Percentiles rank a stretch among this genome's conserved stretches.
phyloP scores from a whole-genome alignment of 2,888 invertebrate genomes.

The Periphyllus acericola region DNA sequence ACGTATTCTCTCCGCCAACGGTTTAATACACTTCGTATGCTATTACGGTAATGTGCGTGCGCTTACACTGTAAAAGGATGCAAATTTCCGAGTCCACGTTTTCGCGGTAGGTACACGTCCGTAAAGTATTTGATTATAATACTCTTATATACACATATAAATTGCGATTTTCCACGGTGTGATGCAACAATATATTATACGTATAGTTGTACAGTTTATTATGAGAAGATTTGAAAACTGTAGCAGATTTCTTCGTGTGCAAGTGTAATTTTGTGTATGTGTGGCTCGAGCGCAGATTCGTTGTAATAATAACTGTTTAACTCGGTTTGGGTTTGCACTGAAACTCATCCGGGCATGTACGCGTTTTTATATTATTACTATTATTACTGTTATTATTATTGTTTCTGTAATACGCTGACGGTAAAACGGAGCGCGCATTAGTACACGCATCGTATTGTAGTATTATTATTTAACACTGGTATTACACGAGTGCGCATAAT shows the following conservation, averaged over 20 bases:
- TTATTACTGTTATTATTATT: not conserved
- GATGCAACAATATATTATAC: not conserved
- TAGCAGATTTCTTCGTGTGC: not conserved
- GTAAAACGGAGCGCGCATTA: not conserved
- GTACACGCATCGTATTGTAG: not conserved
- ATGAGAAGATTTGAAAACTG: not conserved
- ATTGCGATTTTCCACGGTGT: not conserved
- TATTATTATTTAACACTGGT: not conserved
- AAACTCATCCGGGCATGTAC: not conserved
- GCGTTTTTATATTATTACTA: not conserved
- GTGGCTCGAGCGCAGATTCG: not conserved
- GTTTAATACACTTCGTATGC: not conserved
- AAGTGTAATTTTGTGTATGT: not conserved
- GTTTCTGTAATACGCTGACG: not conserved
- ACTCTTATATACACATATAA: no score
- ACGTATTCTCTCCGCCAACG: not conserved
- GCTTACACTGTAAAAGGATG: not conserved
- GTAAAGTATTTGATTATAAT: no score
- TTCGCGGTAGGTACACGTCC: no score
- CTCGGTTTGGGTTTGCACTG: not conserved
- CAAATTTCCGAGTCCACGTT: not conserved
- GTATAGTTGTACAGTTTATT: constrained; percentile 17
- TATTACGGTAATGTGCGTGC: not conserved
- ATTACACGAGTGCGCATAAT: not conserved
- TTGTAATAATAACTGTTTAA: not conserved